These are phyloP conservation scores for Andrena fulva DNA, from an alignment of 2,888 invertebrate genomes.

Conservation along the genomic window DNA sequence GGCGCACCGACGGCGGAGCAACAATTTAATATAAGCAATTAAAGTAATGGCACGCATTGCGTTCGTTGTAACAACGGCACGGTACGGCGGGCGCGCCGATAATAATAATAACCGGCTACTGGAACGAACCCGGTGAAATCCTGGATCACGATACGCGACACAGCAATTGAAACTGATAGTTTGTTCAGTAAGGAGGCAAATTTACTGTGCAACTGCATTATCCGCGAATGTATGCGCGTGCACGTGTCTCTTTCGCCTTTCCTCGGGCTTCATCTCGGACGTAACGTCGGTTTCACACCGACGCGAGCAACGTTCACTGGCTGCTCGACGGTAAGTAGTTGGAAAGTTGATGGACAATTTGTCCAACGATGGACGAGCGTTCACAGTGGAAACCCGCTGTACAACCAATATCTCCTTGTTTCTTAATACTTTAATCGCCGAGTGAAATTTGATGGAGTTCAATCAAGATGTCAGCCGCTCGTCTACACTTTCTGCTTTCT, in stretches of 20 bases:
- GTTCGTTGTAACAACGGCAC: constrained; percentile 7
- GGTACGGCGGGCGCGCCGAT: constrained; percentile 35
- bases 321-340: neutral
- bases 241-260: neutral
- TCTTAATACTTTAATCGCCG: too few relatives aligned
- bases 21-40: constrained; percentile 11
- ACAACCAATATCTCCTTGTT: neutral
- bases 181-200: constrained; percentile 33
- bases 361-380: constrained; percentile 9
- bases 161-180: constrained; percentile 55
- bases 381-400: too few relatives aligned
- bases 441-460: neutral
- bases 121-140: constrained; percentile 35
- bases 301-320: neutral
- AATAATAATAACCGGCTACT: constrained; percentile 40
- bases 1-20: neutral
- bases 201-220: constrained; percentile 47
- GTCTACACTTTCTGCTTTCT: constrained; percentile 24
- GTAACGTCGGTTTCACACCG: constrained; percentile 31
- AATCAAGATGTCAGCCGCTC: neutral
- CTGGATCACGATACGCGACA: constrained; percentile 29
- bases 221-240: constrained; percentile 23
- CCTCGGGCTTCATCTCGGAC: neutral
- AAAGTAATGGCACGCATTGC: constrained; percentile 35
- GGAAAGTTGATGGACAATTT: constrained; percentile 28